phyloP scores from a whole-genome alignment of 2,888 invertebrate species.

The Synanthedon formicaeformis region DNA sequence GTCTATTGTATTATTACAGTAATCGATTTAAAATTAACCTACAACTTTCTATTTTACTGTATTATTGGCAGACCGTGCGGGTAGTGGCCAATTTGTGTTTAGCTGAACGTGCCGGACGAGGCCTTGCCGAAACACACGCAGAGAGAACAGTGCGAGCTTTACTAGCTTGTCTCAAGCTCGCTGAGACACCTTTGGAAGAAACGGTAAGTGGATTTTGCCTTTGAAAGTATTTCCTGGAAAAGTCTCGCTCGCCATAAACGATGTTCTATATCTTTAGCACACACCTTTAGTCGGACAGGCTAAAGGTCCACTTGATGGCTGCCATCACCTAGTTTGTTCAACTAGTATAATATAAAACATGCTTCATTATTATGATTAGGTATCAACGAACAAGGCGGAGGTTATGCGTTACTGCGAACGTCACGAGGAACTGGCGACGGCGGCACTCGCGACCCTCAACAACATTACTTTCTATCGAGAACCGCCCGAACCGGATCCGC shows the following conservation, averaged over 20 bases:
- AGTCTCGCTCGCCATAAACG: too few species aligned
- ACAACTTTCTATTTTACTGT: neutral
- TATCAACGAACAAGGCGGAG: neutral
- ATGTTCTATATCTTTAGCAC: too few species aligned
- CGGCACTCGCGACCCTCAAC: slow-evolving; percentile 84
- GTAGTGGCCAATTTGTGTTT: slow-evolving; percentile 89
- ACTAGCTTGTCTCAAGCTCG: slow-evolving; percentile 39
- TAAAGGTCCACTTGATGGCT: too few species aligned
- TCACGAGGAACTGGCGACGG: slow-evolving; percentile 80
- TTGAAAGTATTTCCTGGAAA: too few species aligned
- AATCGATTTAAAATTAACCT: neutral
- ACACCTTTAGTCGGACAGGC: too few species aligned
- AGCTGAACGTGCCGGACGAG: slow-evolving; percentile 79
- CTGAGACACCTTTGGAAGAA: slow-evolving; percentile 23
- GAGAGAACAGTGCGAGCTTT: slow-evolving; percentile 47
- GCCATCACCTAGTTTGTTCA: too few species aligned
- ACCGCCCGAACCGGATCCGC: slow-evolving; percentile 68
- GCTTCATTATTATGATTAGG: neutral
- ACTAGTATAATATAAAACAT: neutral
- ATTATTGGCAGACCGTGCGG: slow-evolving; percentile 72
- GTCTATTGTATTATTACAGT: too few species aligned
- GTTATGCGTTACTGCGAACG: slow-evolving; percentile 18
- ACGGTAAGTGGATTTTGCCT: slow-evolving; percentile 10
- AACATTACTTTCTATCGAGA: slow-evolving; percentile 84
- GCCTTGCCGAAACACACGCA: slow-evolving; percentile 62